Percentiles rank a stretch among this genome's conserved stretches.
Evolutionary conservation across 2,797 vertebrate genomes (phyloP).

Genomic region (Leuciscus waleckii): DNA sequence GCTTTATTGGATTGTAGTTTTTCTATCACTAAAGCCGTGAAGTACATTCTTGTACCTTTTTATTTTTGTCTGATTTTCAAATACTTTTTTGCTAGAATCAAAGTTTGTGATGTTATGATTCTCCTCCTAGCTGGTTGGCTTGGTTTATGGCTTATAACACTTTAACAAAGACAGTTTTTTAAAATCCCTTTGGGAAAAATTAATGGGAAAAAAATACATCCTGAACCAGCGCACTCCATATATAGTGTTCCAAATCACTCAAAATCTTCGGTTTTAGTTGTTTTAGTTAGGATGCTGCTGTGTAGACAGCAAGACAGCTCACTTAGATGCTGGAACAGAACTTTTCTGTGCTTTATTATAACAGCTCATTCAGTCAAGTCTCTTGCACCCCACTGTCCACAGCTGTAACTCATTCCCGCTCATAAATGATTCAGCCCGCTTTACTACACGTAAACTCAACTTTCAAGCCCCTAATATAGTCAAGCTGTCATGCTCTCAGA

Average conservation of each 20-base stretch:
- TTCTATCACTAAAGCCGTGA: no score
- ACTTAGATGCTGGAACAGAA: slow-evolving; percentile 4
- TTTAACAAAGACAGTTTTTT: neutral
- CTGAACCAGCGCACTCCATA: neutral
- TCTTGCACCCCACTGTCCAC: slow-evolving; percentile 36
- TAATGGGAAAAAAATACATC: neutral
- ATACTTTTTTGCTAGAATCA: neutral
- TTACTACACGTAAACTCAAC: slow-evolving; percentile 40
- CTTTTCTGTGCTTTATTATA: slow-evolving; percentile 35
- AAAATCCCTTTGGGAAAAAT: neutral
- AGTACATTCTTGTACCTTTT: no score
- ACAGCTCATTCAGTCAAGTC: slow-evolving; percentile 39
- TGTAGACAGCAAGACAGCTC: slow-evolving; percentile 20
- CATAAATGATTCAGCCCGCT: slow-evolving; percentile 48
- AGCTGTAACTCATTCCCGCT: slow-evolving; percentile 37
- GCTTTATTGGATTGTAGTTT: no score
- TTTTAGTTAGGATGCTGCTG: neutral
- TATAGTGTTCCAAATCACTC: neutral
- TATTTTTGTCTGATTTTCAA: neutral
- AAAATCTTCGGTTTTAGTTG: neutral
- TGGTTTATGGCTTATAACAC: neutral
- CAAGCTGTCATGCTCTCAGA: slow-evolving; percentile 13
- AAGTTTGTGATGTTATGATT: neutral
- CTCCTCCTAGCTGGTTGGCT: neutral
- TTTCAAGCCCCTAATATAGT: slow-evolving; percentile 45